Conservation (phyloP, 2,888 invertebrate genomes). For the Folsomia candida region DNA sequence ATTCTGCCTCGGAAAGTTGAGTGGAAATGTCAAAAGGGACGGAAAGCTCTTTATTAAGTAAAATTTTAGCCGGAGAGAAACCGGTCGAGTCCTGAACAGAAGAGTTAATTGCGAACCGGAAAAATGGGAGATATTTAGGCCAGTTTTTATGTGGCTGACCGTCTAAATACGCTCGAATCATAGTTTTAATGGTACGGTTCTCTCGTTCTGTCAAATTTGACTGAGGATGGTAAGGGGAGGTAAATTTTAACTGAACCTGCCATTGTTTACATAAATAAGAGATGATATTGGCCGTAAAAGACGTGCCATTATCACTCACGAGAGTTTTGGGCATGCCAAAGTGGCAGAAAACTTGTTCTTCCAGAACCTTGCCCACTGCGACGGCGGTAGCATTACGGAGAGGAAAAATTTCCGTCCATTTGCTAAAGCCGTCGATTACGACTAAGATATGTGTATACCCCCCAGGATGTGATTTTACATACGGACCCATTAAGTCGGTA, state of each 20-base stretch:
- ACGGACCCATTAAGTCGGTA: too few relatives aligned
- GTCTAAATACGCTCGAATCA: background rate
- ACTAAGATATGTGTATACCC: background rate
- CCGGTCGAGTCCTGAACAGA: too few relatives aligned
- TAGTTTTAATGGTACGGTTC: conserved; percentile 7
- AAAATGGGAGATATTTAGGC: too few relatives aligned
- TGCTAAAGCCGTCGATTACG: conserved; percentile 20
- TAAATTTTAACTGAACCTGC: background rate
- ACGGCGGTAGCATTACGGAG: background rate
- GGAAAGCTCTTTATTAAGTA: too few relatives aligned
- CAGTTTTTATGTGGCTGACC: too few relatives aligned
- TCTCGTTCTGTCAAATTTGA: too few relatives aligned
- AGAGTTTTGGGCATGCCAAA: too few relatives aligned
- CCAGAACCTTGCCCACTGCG: background rate
- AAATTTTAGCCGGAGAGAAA: too few relatives aligned
- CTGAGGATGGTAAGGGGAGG: conserved; percentile 7
- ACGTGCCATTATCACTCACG: conserved; percentile 1
- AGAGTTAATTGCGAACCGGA: background rate
- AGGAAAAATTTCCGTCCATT: too few relatives aligned
- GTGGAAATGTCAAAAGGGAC: too few relatives aligned
- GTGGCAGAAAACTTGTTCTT: background rate
- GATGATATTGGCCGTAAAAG: background rate
- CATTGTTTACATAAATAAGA: conserved; percentile 8
- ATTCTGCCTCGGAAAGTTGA: too few relatives aligned
- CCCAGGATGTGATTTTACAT: background rate